Percentiles rank a stretch among this genome's conserved stretches.
phyloP scores from a whole-genome alignment of 1,140 invertebrate species.

The silkworm (Bombyx mori) region ASM3026992v2 NC_085110.1:15272501-15273000 shows the following conservation, averaged over 20 bases:
- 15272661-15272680: no score
- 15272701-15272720: no score
- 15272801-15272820: slow-evolving; percentile 5
- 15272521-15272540: no score
- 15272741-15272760: background rate
- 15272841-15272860: slow-evolving; percentile 82
- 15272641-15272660: no score
- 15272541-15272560: no score
- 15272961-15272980: slow-evolving; percentile 43
- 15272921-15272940: slow-evolving; percentile 65
- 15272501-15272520: no score
- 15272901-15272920: slow-evolving; percentile 76
- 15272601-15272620: no score
- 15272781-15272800: slow-evolving; percentile 7
- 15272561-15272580: no score
- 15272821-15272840: slow-evolving; percentile 4
- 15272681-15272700: no score
- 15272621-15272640: no score
- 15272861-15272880: slow-evolving; percentile 83
- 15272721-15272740: background rate
- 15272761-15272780: background rate
- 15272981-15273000: slow-evolving; percentile 44
- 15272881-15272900: slow-evolving; percentile 84
- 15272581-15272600: no score
- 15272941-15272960: slow-evolving; percentile 57